These are phyloP conservation scores for Acanthisitta chloris DNA, from an alignment of 2,113 vertebrate species.

Conservation along the genomic window DNA sequence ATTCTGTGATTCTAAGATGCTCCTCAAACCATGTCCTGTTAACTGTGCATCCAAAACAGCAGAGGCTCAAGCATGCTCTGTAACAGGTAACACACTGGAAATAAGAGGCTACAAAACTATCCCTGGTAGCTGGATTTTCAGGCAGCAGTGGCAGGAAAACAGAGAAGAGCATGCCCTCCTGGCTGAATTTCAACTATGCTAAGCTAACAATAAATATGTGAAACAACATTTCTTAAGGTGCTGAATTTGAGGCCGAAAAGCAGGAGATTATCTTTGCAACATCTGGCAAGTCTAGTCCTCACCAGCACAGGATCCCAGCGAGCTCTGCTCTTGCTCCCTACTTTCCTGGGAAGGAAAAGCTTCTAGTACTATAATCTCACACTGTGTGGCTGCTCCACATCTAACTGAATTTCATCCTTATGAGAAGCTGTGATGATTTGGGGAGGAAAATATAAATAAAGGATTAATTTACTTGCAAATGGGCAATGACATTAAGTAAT, in stretches of 20 bases:
- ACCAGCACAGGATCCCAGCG: not conserved
- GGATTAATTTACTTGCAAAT: not conserved
- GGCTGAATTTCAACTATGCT: not conserved
- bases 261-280: not conserved
- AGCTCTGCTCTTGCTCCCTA: not conserved
- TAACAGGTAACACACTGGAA: fast-evolving
- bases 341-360: not conserved
- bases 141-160: not conserved
- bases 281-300: not conserved
- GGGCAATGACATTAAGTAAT: not conserved
- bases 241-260: not conserved
- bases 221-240: not conserved
- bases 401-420: not conserved
- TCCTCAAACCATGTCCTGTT: not conserved
- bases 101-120: not conserved
- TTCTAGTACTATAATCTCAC: not conserved
- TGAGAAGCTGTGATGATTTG: not conserved
- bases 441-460: not conserved
- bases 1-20: too few relatives aligned
- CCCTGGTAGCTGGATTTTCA: not conserved
- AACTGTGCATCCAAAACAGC: not conserved
- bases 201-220: not conserved
- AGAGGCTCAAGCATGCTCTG: not conserved
- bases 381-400: not conserved
- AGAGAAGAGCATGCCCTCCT: not conserved